These are phyloP conservation scores for Leptinotarsa defecta DNA, from an alignment of 1,140 invertebrate genomes.

Conservation along the genomic window DNA sequence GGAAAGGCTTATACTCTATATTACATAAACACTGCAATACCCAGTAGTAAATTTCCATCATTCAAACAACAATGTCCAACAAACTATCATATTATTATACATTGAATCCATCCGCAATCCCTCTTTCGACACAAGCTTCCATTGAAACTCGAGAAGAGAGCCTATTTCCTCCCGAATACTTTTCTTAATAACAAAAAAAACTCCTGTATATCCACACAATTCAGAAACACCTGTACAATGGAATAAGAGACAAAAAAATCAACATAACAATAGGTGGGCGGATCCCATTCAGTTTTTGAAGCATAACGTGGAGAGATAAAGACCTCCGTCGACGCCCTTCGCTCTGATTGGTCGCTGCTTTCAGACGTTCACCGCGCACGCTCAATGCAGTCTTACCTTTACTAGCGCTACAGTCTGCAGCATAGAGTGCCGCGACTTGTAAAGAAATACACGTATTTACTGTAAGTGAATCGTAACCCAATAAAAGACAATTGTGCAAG, in stretches of 20 bases:
- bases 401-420: conserved; percentile 36
- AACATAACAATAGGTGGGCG: conserved; percentile 55
- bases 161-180: conserved; percentile 37
- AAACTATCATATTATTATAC: conserved; percentile 1
- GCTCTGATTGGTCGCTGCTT: conserved; percentile 44
- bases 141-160: conserved; percentile 35
- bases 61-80: background rate
- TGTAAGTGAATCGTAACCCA: conserved; percentile 23
- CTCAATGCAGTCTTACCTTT: conserved; percentile 40
- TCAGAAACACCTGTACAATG: conserved; percentile 56
- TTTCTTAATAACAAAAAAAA: conserved; percentile 35
- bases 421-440: conserved; percentile 51
- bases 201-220: conserved; percentile 47
- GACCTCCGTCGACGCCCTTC: conserved; percentile 44
- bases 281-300: conserved; percentile 49
- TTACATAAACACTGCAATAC: no score
- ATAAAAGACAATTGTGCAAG: conserved; percentile 33
- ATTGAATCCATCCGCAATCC: conserved; percentile 13
- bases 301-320: conserved; percentile 53
- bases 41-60: no score
- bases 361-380: conserved; percentile 43
- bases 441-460: conserved; percentile 48
- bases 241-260: conserved; percentile 56
- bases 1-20: no score
- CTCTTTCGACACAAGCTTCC: conserved; percentile 33